A percentile compares a stretch with the other conserved stretches of the same genome.
Conservation (phyloP, 2,113 vertebrate species). For the Sclerurus mexicanus region DNA sequence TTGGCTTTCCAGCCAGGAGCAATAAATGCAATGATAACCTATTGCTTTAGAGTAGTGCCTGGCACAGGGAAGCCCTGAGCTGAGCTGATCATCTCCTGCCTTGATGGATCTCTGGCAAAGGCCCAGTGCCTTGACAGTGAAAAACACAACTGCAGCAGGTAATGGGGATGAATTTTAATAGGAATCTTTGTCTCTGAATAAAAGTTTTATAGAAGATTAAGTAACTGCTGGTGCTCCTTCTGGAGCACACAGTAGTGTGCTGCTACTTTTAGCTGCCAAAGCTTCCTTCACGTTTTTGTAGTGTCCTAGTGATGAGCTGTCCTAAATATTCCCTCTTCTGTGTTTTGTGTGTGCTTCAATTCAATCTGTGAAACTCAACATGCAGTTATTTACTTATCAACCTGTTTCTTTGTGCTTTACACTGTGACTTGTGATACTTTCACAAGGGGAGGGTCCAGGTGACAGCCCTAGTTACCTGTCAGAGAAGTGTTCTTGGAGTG, state of each 20-base stretch:
- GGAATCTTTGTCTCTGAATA: constrained; percentile 41
- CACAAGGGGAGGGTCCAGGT: not conserved
- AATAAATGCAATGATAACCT: constrained; percentile 20
- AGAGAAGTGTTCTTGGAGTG: not conserved
- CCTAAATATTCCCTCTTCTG: not conserved
- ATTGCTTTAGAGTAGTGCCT: not conserved
- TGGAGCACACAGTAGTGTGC: not conserved
- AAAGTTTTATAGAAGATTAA: constrained; percentile 32
- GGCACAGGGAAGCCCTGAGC: not conserved
- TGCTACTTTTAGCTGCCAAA: not conserved
- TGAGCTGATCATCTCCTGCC: constrained; percentile 36
- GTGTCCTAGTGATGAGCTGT: not conserved
- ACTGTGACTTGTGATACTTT: not conserved
- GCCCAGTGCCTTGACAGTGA: not conserved
- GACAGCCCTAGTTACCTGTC: not conserved
- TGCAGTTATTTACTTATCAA: not conserved
- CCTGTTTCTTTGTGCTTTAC: not conserved
- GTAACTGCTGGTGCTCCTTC: not conserved
- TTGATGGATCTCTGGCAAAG: constrained; percentile 56
- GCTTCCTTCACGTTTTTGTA: not conserved
- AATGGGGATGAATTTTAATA: constrained; percentile 66
- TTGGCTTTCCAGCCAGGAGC: not conserved
- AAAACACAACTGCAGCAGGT: constrained; percentile 60
- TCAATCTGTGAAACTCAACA: not conserved
- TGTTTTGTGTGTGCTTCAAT: not conserved